phyloP scores from a whole-genome alignment of 2,113 vertebrate genomes.

The Silurus glanis region DNA sequence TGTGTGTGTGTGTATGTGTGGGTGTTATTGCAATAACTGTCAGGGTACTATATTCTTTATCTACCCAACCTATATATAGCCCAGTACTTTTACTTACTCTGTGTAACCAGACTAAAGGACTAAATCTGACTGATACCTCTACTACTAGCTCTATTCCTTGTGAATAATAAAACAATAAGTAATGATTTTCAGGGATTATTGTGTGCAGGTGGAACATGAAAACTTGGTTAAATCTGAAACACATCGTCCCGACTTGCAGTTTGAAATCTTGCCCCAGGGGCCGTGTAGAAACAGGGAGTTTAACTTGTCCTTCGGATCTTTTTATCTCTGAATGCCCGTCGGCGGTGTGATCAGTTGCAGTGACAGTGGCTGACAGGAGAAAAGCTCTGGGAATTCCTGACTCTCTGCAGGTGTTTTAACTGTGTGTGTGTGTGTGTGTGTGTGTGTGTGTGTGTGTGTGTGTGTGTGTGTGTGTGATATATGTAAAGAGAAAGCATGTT shows the following conservation, averaged over 20 bases:
- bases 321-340: constrained; percentile 21
- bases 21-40: too few relatives aligned
- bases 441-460: not conserved
- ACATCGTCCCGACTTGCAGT: too few relatives aligned
- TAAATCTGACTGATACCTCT: not conserved
- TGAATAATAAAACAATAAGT: not conserved
- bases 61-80: too few relatives aligned
- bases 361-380: constrained; percentile 24
- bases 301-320: constrained; percentile 23
- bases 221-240: not conserved
- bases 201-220: not conserved
- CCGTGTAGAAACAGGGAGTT: not conserved
- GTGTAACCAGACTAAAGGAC: not conserved
- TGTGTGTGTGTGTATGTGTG: too few relatives aligned
- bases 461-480: not conserved
- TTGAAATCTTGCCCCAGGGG: constrained; percentile 3
- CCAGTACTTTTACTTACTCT: not conserved
- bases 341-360: not conserved
- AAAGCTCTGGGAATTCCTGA: constrained; percentile 31
- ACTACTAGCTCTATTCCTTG: not conserved
- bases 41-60: too few relatives aligned
- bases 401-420: constrained; percentile 20
- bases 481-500: not conserved
- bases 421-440: not conserved
- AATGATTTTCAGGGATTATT: not conserved